Evolutionary conservation across 2,888 invertebrate genomes (phyloP), one percentile per base, ranked within the genome.

Genomic region (Timandra comae): DNA sequence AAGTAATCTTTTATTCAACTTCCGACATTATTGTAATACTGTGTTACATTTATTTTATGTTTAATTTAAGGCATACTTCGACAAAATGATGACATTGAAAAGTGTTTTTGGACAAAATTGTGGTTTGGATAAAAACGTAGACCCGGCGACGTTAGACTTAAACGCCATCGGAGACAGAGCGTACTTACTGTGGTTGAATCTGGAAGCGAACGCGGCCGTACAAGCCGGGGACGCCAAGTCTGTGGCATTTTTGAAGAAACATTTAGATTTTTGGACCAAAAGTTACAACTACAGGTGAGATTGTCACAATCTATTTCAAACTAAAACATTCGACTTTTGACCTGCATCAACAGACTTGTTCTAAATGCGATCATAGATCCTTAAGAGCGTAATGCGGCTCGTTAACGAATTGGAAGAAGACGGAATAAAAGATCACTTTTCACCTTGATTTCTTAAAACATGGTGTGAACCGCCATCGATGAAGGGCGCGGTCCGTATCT

Each of bases 241-340:
- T 2, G 87, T 88, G 9, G 93, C 95, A 1, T 92, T 93, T 57
- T 86, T 94, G 12, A 85, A 88, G 53, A 90, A 90, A 51, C 93
- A 95, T 71, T 84, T 96, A 35, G 90, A 91, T 38, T 90, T 91
- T 56, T 97, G 96, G 96, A 90, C 89, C 12, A 89, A 88, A 49
- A 88, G 88, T 33, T 93, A 91, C 56, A 92, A 92, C 58, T 91
- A 90, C 67, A 88, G 91, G 91, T 91, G 63, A 56, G 59, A 42
- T 22, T 24, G 1, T 20, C 5, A 12, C 4, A n/a, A n/a, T n/a
- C n/a, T n/a, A n/a, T n/a, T n/a, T n/a, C n/a, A n/a, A n/a, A n/a
- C n/a, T n/a, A n/a, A n/a, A n/a, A n/a, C n/a, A n/a, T n/a, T n/a
- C n/a, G n/a, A n/a, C n/a, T n/a, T n/a, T n/a, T n/a, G n/a, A n/a